Base-by-base conservation (phyloP, 2,797 vertebrate genomes). In the Bradypodion ventrale region DNA sequence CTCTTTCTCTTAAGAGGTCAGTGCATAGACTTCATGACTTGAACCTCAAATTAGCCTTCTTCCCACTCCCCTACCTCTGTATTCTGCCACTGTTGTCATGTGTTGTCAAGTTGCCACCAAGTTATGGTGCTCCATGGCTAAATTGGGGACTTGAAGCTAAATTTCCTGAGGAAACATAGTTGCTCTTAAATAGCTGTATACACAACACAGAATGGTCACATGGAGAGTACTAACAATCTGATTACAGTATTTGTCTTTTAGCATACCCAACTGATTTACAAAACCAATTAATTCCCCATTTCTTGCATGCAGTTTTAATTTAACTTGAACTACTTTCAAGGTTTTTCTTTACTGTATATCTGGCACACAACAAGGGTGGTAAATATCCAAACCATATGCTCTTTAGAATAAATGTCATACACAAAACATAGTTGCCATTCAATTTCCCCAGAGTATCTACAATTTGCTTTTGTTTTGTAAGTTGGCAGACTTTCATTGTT, bases 201-300 rank as follows among this genome's bases (percentile, higher is more conserved):
- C n/a, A n/a, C n/a, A 72, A 85, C 84, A 56, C 78, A 82, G 56
- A 83, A 75, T 65, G 73, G 46, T 44, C 72, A 83, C 46, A 25
- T 42, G 63, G 87, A 59, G 35, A 73, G 75, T 21, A 85, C 29
- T 29, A 89, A 70, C 32, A 87, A 75, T 40, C 5, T 21, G 16
- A 80, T 66, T 68, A n/a, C n/a, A n/a, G n/a, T n/a, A 85, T 8
- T 70, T 59, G 2, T 82, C 75, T 77, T 49, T 80, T 62, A 40
- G 68, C 62, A 87, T 69, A 69, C 52, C 25, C 46, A 8, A 40
- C 80, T 60, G 5, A 13, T 79, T 21, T 0, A 63, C 35, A 62
- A 49, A 80, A 62, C 35, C 80, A 83, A 69, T 42, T 25, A 19
- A 81, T 81, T 70, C 70, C 46, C 1, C 8, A 10, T 42, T 82